phyloP scores from a whole-genome alignment of 1,140 invertebrate genomes.

The Drosophila kanapiae region DNA sequence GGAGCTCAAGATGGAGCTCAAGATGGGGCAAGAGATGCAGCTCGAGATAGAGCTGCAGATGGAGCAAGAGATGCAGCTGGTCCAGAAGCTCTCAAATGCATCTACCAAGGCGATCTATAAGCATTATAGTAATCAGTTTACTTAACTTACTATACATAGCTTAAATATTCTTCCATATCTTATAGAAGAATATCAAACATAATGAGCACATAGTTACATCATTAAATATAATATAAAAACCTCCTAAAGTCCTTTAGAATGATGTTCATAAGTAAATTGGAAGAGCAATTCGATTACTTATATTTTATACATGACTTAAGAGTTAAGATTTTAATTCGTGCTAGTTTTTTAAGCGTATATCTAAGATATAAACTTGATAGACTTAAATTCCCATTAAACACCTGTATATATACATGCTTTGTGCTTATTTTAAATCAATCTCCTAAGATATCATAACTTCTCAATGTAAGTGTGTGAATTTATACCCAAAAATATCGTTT shows the following conservation, averaged over 20 bases:
- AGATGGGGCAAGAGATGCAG: neutral
- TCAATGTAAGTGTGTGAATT: neutral
- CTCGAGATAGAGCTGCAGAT: neutral
- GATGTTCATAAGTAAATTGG: neutral
- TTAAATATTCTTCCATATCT: neutral
- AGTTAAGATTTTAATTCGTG: neutral
- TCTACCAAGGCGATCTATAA: neutral
- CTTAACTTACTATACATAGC: slow-evolving; percentile 2
- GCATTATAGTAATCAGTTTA: neutral
- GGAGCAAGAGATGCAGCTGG: neutral
- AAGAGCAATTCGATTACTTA: neutral
- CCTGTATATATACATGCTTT: neutral
- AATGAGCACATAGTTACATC: no score
- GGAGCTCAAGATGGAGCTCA: neutral
- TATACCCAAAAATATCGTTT: neutral
- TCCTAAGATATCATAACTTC: neutral
- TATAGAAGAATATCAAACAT: no score
- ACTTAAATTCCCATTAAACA: neutral
- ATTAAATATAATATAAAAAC: neutral
- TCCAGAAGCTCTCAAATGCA: neutral
- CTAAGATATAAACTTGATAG: neutral
- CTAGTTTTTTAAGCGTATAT: no score
- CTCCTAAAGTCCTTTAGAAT: neutral
- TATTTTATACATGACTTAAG: neutral
- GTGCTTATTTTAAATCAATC: neutral